These are phyloP conservation scores for Clunio marinus DNA, from an alignment of 2,888 invertebrate species.

Conservation along the genomic window DNA sequence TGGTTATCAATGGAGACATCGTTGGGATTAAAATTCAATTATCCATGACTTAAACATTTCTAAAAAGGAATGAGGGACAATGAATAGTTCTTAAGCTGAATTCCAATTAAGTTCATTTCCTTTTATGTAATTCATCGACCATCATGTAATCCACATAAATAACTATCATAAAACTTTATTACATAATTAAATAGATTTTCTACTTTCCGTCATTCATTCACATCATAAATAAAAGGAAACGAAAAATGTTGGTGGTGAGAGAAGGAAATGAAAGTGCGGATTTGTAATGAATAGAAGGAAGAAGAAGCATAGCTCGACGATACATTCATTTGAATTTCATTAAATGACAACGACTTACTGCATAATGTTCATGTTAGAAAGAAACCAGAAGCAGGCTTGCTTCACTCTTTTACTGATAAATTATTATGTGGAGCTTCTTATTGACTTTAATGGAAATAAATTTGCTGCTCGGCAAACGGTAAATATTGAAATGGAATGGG, in stretches of 20 bases:
- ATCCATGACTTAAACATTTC: constrained; percentile 14
- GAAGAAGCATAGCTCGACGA: not conserved
- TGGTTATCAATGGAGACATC: not conserved
- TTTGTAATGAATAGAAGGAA: not conserved
- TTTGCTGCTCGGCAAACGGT: not conserved
- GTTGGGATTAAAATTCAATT: constrained; percentile 35
- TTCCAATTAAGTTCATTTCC: constrained; percentile 16
- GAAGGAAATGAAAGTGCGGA: not conserved
- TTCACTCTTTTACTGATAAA: not conserved
- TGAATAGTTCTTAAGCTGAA: not conserved
- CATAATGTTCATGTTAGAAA: too few relatives aligned
- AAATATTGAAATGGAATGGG: not conserved
- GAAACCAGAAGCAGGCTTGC: too few relatives aligned
- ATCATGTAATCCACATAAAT: constrained; percentile 38
- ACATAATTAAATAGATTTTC: constrained; percentile 32
- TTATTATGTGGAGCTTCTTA: constrained; percentile 5
- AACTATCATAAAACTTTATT: constrained; percentile 38
- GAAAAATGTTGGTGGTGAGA: not conserved
- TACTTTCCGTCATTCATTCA: not conserved
- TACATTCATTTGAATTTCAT: not conserved
- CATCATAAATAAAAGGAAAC: constrained; percentile 16
- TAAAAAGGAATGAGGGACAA: not conserved
- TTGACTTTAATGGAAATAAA: constrained; percentile 32
- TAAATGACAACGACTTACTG: not conserved
- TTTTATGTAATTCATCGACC: not conserved